Conservation (phyloP, 2,888 invertebrate genomes). For the Patella ulyssiponensis region DNA sequence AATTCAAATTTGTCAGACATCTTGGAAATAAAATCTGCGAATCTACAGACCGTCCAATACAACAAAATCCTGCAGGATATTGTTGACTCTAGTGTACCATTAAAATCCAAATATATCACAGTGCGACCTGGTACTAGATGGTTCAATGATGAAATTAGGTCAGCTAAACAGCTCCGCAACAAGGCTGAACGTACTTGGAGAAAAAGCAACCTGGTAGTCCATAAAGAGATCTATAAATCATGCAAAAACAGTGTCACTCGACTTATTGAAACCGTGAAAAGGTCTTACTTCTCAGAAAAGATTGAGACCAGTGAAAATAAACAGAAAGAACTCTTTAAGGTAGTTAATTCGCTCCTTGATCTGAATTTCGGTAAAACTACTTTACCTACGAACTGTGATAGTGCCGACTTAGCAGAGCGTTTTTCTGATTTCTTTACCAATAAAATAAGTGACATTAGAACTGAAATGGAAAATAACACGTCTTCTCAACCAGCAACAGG, state of each 20-base stretch:
- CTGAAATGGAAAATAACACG: neutral
- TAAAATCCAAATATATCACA: neutral
- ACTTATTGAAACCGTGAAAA: neutral
- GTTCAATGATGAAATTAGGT: neutral
- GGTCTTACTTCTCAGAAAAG: neutral
- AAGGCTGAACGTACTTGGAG: neutral
- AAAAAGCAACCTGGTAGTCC: neutral
- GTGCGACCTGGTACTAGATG: neutral
- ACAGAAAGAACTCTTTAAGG: neutral
- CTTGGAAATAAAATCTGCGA: neutral
- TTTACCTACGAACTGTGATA: neutral
- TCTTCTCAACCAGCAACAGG: too few species aligned
- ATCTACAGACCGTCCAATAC: neutral
- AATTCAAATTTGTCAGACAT: neutral
- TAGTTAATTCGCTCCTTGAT: neutral
- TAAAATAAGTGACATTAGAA: neutral
- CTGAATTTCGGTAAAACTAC: slow-evolving; percentile 24
- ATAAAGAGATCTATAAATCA: neutral
- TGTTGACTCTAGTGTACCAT: neutral
- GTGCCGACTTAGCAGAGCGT: neutral
- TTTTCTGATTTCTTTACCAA: neutral
- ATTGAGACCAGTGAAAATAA: neutral
- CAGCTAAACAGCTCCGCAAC: neutral
- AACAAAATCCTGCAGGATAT: neutral
- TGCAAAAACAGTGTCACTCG: neutral